Evolutionary conservation across 2,797 vertebrate genomes (phyloP), one percentile per base, ranked within the genome.

Genomic region (Leptodactylus fallax): DNA sequence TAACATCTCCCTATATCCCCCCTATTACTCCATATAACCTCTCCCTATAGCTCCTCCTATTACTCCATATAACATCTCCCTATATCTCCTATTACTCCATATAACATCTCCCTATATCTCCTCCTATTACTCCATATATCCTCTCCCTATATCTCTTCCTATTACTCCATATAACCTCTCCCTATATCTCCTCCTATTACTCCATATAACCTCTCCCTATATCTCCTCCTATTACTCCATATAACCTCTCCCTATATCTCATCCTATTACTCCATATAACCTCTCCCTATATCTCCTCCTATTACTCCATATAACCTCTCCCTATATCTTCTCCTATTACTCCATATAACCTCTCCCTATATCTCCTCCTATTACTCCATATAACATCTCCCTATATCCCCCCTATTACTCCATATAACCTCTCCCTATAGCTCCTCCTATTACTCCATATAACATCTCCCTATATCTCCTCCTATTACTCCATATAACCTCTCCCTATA

Each of bases 51-150:
- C 76, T 61, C 83, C 83, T 85, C 72, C 83, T 63, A 85, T 78
- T 61, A 72, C 83, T 63, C 83, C 58, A 85, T 85, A 77, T 85
- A 78, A 63, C 56, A 36, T 65, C 36, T 53, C 25, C n/a, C 79
- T 81, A 81, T 81, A 81, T 45, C 60, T 47, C 19, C 79, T 81
- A 65, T 65, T 47, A 81, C 79, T 65, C 79, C 79, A 81, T 81
- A 81, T 81, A 81, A 49, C 16, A 1, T 53, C 58, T 23, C 45
- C 80, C 80, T 80, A n/a, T 90, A 53, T 63, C 56, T 0, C 60
- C 80, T 82, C 80, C 80, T 82, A 82, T 82, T 65, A 65, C 60
- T 67, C 80, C 60, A 82, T 82, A 67, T 82, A 82, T 67, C 80
- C 61, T 47, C 61, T n/a, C 60, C 63, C 63, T 65, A 65, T 65